Base-by-base conservation (phyloP, 2,888 invertebrate genomes). In the Eulithis prunata region DNA sequence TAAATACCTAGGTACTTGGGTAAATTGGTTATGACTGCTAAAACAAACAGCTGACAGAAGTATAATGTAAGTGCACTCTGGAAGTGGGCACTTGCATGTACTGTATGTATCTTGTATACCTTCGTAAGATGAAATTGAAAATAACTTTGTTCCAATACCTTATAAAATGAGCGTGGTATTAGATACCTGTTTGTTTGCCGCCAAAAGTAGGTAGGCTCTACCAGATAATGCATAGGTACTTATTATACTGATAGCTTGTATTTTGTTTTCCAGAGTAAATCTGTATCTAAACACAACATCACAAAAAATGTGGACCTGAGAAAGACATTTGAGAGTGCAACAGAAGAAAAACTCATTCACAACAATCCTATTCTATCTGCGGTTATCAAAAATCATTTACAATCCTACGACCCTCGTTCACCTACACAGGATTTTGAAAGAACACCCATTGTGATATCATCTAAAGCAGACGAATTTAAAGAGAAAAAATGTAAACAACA, bases 381-480 rank as follows among this genome's bases (percentile, higher is more conserved):
- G 61, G 90, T 93, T 54, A 91, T 93, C 68, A 92, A 89, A 70
- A 92, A 88, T 70, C 92, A 93, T 72, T 81, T 93, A 54, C 90
- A 91, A 65, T 90, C 90, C 10, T 93, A 91, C 76, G 93, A 95
- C 77, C 95, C 95, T 41, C 89, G 95, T 46, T 95, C 95, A 2
- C 95, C 95, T 32, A 91, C 94, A 54, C 88, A 90, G 65, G 95
- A 95, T 64, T 94, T 95, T 84, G 91, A 93, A 66, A 86, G 95
- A 62, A 95, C 95, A n/a, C 95, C 95, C 14, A 94, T 95, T 63
- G 80, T 91, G 51, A 82, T 93, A 75, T 52, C 83, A 13, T 71
- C 82, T 52, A 82, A 85, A 70, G 71, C 77, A 66, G 82, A 85
- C 56, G 81, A 85, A 68, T 10, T 71, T 1, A 60, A 71, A 28